Evolutionary conservation across 2,113 vertebrate species (phyloP), one percentile per base, ranked within the genome.

Genomic region (Halichoeres trimaculatus): DNA sequence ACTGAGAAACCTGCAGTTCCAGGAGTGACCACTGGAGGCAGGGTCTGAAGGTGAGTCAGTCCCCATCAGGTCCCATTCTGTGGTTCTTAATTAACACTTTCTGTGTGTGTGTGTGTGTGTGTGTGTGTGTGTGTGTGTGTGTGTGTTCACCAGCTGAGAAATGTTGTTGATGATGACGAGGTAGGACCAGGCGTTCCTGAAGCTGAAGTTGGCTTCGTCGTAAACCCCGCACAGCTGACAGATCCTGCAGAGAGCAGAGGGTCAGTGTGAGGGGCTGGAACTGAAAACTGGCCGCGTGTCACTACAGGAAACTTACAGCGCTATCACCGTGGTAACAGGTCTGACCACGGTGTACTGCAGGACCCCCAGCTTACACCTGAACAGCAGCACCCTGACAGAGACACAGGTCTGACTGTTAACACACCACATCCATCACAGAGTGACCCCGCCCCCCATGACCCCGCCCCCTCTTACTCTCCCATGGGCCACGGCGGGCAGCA

Each of bases 81-180:
- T 17, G 17, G 17, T 45, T 2, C 43, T 14, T 17, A 10, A 5
- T 40, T 40, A 11, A 40, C n/a, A n/a, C n/a, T n/a, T n/a, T n/a
- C n/a, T n/a, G n/a, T n/a, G n/a, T n/a, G n/a, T n/a, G n/a, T n/a
- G 38, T 10, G 2, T 4, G 12, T 14, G 11, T 19, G 2, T 45
- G 14, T 19, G 17, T 45, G 4, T 19, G 43, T 19, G 41, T 26
- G 10, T 52, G 19, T 62, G 40, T 35, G 11, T 52, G 40, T 19
- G 54, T 7, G 58, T 76, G n/a, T 35, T 77, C 93, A 99, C 98
- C 78, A 99, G 90, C 69, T 99, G 97, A 16, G 98, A 99, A 74
- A 98, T 92, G 86, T 98, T 99, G 90, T 99, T 99, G 86, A 99
- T 92, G 70, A 99, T 97, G 81, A 98, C 96, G 90, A 99, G 90